Evolutionary conservation across 1,140 invertebrate species (phyloP), one percentile per base, ranked within the genome.

Genomic region (Bombus polaris): DNA sequence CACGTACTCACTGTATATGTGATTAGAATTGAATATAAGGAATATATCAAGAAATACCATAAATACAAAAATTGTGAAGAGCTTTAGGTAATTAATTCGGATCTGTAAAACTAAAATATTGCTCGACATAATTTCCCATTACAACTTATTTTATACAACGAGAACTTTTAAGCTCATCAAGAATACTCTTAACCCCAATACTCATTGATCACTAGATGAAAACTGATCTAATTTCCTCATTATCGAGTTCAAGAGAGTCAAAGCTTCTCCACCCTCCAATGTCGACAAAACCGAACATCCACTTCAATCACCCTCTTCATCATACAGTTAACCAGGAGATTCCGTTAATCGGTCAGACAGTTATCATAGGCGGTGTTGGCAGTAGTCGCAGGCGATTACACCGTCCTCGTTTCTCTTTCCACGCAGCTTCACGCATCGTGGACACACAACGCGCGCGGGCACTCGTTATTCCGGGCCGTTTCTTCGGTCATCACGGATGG

Each of bases 381-480:
- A 44, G 39, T 71, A 8, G 53, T 62, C 47, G 37, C 37, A 22
- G 59, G 35, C 15, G 39, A 5, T 68, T 53, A 53, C 47, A 53
- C 32, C 25, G 28, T 47, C 28, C 32, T 66, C 32, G 65, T 18
- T 13, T 42, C 71, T 81, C 75, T 78, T 78, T 85, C 84, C 84
- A 18, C 47, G 5, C 44, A 71, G 59, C 44, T 81, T 81, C 28
- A 65, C 84, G 59, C 78, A n/a, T 25, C 15, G 59, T 73, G 84
- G 84, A 81, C 84, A 65, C 25, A 81, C 25, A 70, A 71, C 47
- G 71, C n/a, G 32, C 65, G n/a, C 65, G 80, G 6, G 39, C 81
- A 86, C 81, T 66, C 78, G 82, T 89, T 89, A 89, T 89, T 89
- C 81, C 85, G 85, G 79, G 73, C 78, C 86, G 75, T 90, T 90